Base-by-base conservation (phyloP, 2,113 vertebrate genomes). In the Lophotis ruficrista region DNA sequence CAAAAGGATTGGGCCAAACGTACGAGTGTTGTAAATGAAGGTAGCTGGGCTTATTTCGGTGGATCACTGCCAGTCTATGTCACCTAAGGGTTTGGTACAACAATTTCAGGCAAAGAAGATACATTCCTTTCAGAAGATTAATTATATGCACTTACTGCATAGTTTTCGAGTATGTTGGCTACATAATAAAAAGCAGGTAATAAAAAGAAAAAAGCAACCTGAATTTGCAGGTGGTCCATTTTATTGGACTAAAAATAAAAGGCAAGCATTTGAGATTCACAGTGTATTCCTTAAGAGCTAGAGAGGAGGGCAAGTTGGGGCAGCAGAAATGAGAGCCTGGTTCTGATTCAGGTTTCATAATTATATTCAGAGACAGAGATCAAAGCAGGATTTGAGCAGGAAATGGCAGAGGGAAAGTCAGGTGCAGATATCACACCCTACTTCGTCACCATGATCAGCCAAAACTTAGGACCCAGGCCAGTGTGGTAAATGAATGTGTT, bases 181-280 rank as follows among this genome's bases (percentile, higher is more conserved):
- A 50, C 77, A 66, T 91, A 87, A 94, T 65, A 85, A 93, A 96
- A 96, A 89, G 51, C 21, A 70, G 43, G 41, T 94, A 94, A 93
- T 96, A 83, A 95, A 93, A 95, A 81, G 73, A 89, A 96, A 90
- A 92, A 90, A 85, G 87, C 37, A 93, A 65, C 22, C 35, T 73
- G 83, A 87, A 92, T 54, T 94, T 94, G 91, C 95, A 95, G 93
- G 96, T 97, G 96, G 94, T 97, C 95, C 38, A 30, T 81, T 97
- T 95, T 91, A 92, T 87, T 94, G 77, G 78, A 87, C 73, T 91
- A 83, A 92, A 95, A 95, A 95, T 87, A 91, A 89, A 96, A 94
- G 58, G 57, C 77, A 96, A 92, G 60, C 9, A 77, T 90, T 82
- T 94, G 92, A 83, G 71, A 94, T 89, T 87, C 90, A 54, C 23